These are phyloP conservation scores for Pimephales promelas DNA, from an alignment of 2,113 vertebrate genomes.

Conservation along the genomic window DNA sequence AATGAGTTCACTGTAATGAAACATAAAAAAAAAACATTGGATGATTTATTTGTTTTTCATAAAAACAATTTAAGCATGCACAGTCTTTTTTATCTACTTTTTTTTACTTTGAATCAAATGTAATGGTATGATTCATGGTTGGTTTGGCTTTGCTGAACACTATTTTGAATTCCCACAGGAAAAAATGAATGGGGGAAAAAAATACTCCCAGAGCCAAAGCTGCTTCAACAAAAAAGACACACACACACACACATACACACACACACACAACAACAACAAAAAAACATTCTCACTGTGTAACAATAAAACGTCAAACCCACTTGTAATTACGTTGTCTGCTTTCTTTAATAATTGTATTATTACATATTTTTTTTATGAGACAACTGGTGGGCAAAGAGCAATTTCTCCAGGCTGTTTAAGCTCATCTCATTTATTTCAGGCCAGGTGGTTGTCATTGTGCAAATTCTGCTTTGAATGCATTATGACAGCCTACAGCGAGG, in stretches of 20 bases:
- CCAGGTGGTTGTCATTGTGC: background rate
- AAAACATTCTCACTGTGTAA: background rate
- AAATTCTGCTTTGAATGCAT: constrained; percentile 3
- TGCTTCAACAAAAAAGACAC: background rate
- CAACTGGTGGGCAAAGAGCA: constrained; percentile 2
- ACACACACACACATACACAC: too few species aligned
- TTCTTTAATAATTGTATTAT: constrained; percentile 9
- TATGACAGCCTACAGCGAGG: background rate
- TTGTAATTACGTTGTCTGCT: constrained; percentile 20
- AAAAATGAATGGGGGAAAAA: background rate
- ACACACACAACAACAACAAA: too few species aligned
- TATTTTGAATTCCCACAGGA: background rate
- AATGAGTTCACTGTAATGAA: too few species aligned
- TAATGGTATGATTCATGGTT: background rate
- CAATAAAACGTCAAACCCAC: background rate
- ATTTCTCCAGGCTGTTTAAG: constrained; percentile 14
- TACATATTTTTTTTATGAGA: background rate
- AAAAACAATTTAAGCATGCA: background rate
- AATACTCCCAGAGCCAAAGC: background rate
- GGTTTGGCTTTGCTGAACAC: background rate
- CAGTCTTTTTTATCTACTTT: background rate
- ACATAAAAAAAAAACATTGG: background rate
- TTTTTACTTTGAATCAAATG: background rate
- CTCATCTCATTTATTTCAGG: background rate
- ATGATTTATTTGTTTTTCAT: background rate